Percentiles rank a stretch among this genome's conserved stretches.
Evolutionary conservation across 2,113 vertebrate genomes (phyloP).

Genomic region (Odocoileus hemionus): DNA sequence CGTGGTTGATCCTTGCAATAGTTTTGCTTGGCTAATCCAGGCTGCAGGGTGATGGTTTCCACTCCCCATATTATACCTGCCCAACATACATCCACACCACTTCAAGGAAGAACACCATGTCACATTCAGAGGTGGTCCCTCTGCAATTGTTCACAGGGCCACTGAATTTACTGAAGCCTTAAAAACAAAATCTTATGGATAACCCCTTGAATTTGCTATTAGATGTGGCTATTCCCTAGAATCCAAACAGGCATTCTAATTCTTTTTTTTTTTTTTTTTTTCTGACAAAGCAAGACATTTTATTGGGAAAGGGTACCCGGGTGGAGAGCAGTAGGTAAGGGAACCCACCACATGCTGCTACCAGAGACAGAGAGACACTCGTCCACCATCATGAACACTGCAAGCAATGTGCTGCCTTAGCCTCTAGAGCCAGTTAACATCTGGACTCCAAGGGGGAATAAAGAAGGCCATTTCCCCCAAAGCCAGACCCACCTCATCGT

Average conservation of each 20-base stretch:
- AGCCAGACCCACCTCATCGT: neutral
- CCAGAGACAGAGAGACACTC: neutral
- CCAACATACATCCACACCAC: accelerated
- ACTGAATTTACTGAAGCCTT: neutral
- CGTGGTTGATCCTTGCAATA: neutral
- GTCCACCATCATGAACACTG: neutral
- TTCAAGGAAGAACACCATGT: neutral
- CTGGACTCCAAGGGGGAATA: neutral
- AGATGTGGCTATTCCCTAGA: neutral
- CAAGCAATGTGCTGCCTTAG: neutral
- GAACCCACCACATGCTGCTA: neutral
- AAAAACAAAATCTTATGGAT: neutral
- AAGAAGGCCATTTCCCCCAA: neutral
- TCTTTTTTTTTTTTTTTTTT: neutral
- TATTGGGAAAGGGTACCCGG: no score
- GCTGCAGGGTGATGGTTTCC: neutral
- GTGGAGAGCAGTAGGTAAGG: no score
- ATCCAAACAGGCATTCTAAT: neutral
- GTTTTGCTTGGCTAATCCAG: neutral
- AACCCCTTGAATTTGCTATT: neutral
- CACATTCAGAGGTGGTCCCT: neutral
- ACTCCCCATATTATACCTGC: neutral
- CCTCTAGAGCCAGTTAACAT: neutral
- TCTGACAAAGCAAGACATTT: no score
- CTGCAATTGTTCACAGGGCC: neutral